Conservation (phyloP, 2,797 vertebrate species). For the Perodicticus potto region DNA sequence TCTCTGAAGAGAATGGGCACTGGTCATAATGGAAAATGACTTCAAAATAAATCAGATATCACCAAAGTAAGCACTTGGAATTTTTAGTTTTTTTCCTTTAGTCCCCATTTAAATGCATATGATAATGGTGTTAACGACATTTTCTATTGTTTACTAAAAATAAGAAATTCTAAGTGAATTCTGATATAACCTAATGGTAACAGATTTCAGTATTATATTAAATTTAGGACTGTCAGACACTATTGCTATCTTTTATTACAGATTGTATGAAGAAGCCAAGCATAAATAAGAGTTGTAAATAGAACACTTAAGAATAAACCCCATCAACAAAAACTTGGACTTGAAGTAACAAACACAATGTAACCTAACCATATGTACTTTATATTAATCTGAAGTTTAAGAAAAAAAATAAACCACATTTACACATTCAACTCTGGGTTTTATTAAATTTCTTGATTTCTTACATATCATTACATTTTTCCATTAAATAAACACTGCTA, state of each 20-base stretch:
- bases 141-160: constrained; percentile 42
- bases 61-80: constrained; percentile 2
- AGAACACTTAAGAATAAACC: not conserved
- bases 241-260: not conserved
- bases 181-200: not conserved
- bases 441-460: not conserved
- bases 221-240: not conserved
- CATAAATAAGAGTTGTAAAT: not conserved
- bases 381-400: no score
- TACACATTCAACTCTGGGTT: not conserved
- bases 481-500: constrained; percentile 21
- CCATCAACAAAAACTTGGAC: not conserved
- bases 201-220: not conserved
- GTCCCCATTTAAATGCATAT: not conserved
- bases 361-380: no score
- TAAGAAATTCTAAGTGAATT: not conserved
- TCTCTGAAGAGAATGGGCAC: not conserved
- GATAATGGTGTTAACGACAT: not conserved
- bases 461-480: not conserved
- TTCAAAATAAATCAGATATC: constrained; percentile 1
- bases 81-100: not conserved
- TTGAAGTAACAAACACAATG: no score
- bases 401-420: not conserved
- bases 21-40: not conserved
- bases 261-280: not conserved